Evolutionary conservation across 2,113 vertebrate genomes (phyloP), one percentile per base, ranked within the genome.

Genomic region (Actenoides hombroni): DNA sequence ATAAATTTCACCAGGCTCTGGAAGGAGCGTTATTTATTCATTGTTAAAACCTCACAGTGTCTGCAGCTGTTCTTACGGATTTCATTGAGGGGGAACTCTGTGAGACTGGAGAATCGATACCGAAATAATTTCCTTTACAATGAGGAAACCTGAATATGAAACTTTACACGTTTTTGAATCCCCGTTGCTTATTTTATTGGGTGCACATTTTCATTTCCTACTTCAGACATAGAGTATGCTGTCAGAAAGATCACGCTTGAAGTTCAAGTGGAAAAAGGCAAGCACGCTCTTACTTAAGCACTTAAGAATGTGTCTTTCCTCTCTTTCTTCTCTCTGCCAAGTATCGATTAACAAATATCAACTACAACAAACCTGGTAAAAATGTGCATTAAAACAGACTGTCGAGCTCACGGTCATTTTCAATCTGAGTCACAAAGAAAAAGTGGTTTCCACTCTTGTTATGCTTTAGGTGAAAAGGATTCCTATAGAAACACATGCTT

Each of bases 31-130:
- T 91, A 86, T 64, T 92, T 95, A 86, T 91, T 95, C 93, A 84
- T 96, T 96, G 95, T 95, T 94, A 89, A 91, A 95, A 68, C 64
- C 89, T 92, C 83, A 71, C 77, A 82, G 57, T 74, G 69, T 73
- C 93, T 92, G 91, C 95, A 95, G 96, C 94, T 94, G 94, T 91
- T 95, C 91, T 48, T 60, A 64, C 48, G 49, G 71, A 79, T 91
- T 95, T 94, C 79, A 91, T 29, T 87, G 77, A 68, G 57, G 33
- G 35, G 65, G 48, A 92, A 40, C 7, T 78, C 49, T 76, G 42
- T 48, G 83, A 85, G 65, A 64, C 83, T 89, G 74, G 74, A 84
- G 86, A 92, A 94, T 84, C 11, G 0, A 87, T 87, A 75, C 65
- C 48, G 73, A 91, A 88, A 78, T 68, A 33, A 83, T 53, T 80